These are phyloP conservation scores for Terrapene triunguis DNA, from an alignment of 2,113 vertebrate species.

Conservation along the genomic window DNA sequence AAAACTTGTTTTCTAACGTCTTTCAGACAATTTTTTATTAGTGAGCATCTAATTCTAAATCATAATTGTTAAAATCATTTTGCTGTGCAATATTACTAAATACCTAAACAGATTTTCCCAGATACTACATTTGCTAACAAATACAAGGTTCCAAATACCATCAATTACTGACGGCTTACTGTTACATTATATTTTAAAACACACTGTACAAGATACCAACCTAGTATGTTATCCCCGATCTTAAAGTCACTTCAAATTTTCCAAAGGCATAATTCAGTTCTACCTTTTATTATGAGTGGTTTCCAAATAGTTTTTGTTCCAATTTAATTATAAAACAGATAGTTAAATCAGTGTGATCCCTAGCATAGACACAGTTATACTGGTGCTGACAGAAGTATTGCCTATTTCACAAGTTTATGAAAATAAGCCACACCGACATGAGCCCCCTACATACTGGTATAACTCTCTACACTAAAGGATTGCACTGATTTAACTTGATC, in stretches of 20 bases:
- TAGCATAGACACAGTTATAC: neutral
- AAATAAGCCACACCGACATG: slow-evolving; percentile 23
- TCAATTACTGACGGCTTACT: neutral
- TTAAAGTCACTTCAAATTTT: neutral
- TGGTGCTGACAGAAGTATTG: neutral
- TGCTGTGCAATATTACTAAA: fast-evolving
- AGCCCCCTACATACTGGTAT: neutral
- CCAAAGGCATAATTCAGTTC: neutral
- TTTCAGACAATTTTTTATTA: neutral
- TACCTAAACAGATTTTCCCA: neutral
- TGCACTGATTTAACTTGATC: slow-evolving; percentile 7
- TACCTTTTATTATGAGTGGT: neutral
- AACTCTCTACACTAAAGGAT: slow-evolving; percentile 15
- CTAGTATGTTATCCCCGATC: neutral
- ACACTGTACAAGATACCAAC: neutral
- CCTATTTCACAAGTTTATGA: neutral
- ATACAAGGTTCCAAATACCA: neutral
- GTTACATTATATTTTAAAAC: neutral
- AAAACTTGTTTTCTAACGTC: slow-evolving; percentile 43
- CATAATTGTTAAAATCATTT: neutral
- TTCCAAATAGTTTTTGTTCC: neutral
- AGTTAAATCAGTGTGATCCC: too few species aligned
- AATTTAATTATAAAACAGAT: too few species aligned
- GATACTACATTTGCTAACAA: neutral
- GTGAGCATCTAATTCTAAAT: neutral